phyloP scores from a whole-genome alignment of 2,888 invertebrate genomes.

The Cyclophora albipunctata region DNA sequence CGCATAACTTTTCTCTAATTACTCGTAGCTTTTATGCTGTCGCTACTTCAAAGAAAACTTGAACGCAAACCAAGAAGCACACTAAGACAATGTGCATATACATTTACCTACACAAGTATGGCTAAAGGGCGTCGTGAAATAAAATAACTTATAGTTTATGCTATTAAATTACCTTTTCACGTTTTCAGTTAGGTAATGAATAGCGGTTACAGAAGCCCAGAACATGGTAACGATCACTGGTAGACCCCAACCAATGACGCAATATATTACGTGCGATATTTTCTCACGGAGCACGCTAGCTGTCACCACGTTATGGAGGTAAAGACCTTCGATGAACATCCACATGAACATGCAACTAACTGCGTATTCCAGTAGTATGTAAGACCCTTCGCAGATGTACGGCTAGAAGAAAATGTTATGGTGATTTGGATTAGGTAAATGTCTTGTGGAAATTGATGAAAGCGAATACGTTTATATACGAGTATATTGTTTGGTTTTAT shows the following conservation, averaged over 20 bases:
- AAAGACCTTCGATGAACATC: slow-evolving; percentile 97
- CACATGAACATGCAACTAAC: slow-evolving; percentile 95
- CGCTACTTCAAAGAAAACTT: too few relatives aligned
- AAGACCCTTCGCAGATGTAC: slow-evolving; percentile 85
- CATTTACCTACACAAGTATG: too few relatives aligned
- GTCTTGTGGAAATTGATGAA: too few relatives aligned
- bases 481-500: too few relatives aligned
- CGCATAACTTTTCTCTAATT: too few relatives aligned
- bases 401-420: slow-evolving; percentile 71
- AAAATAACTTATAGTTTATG: too few relatives aligned
- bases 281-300: slow-evolving; percentile 80
- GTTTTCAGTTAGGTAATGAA: slow-evolving; percentile 37
- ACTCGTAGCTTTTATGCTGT: too few relatives aligned
- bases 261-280: slow-evolving; percentile 74
- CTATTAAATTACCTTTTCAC: slow-evolving; percentile 26
- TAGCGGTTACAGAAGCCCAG: slow-evolving; percentile 80
- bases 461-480: too few relatives aligned
- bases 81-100: too few relatives aligned
- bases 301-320: slow-evolving; percentile 89
- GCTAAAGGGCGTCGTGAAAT: too few relatives aligned
- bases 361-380: slow-evolving; percentile 89
- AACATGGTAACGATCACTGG: slow-evolving; percentile 80
- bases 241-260: slow-evolving; percentile 83
- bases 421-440: too few relatives aligned
- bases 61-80: too few relatives aligned